phyloP scores from a whole-genome alignment of 2,113 vertebrate species.

The Erythrocebus patas region DNA sequence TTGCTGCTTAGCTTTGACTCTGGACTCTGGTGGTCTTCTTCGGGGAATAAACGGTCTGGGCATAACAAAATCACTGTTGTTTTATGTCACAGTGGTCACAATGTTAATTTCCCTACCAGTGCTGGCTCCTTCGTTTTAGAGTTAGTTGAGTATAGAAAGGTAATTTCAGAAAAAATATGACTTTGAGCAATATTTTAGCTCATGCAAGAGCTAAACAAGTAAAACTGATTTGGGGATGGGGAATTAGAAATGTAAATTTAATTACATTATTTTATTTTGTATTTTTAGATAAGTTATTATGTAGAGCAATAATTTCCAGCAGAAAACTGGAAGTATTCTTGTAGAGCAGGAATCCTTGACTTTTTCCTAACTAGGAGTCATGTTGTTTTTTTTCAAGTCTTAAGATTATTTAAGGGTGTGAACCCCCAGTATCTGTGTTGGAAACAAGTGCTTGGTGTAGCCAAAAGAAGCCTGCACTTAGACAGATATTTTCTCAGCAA shows the following conservation, averaged over 20 bases:
- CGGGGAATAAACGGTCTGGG: too few relatives aligned
- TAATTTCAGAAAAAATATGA: constrained; percentile 54
- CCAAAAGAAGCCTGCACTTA: too few relatives aligned
- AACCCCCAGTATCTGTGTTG: too few relatives aligned
- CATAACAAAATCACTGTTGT: constrained; percentile 45
- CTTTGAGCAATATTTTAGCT: constrained; percentile 40
- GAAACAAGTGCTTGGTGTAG: too few relatives aligned
- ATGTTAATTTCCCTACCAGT: constrained; percentile 42
- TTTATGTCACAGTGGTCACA: constrained; percentile 55
- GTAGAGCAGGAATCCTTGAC: background rate
- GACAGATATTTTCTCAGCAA: too few relatives aligned
- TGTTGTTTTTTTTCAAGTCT: background rate
- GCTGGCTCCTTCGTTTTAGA: constrained; percentile 37
- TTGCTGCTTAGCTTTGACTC: too few relatives aligned
- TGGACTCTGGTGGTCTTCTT: too few relatives aligned
- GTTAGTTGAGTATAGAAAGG: background rate
- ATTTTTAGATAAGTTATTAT: background rate
- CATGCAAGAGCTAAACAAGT: background rate
- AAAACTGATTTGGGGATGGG: background rate
- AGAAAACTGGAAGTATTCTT: constrained; percentile 30
- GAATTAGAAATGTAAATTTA: constrained; percentile 7
- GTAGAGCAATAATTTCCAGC: constrained; percentile 10
- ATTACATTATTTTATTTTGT: constrained; percentile 44
- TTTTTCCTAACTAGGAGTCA: constrained; percentile 19
- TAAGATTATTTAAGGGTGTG: background rate